Percentiles rank a stretch among this genome's conserved stretches.
Conservation (phyloP, 2,797 vertebrate species). For the Gastrophryne carolinensis region DNA sequence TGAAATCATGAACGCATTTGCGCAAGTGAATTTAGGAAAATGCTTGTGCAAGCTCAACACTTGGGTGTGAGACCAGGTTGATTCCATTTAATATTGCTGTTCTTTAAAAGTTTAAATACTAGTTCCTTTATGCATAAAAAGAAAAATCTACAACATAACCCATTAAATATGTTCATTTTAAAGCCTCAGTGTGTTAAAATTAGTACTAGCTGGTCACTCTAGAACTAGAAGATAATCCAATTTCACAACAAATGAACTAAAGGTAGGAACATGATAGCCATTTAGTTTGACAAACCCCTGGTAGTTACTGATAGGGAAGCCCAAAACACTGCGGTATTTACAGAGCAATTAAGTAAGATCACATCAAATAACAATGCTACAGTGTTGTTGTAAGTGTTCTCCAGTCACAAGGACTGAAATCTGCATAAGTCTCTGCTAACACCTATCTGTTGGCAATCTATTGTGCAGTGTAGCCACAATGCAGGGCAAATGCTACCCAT, state of each 20-base stretch:
- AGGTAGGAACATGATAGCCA: constrained; percentile 60
- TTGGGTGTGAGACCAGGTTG: no score
- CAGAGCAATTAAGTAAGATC: constrained; percentile 23
- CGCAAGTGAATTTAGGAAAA: no score
- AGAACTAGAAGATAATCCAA: constrained; percentile 51
- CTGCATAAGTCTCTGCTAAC: neutral
- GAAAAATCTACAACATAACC: no score
- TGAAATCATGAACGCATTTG: no score
- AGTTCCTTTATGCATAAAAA: no score
- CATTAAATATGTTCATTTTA: neutral
- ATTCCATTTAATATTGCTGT: no score
- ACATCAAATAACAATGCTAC: constrained; percentile 14
- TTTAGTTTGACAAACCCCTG: constrained; percentile 54
- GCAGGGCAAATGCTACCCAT: no score
- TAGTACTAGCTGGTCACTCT: neutral
- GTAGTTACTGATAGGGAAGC: constrained; percentile 62
- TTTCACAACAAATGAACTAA: constrained; percentile 65
- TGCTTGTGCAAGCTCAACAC: no score
- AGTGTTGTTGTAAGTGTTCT: neutral
- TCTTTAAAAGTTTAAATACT: no score
- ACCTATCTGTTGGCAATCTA: no score
- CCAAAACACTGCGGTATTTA: constrained; percentile 62
- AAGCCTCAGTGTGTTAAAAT: neutral
- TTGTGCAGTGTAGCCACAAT: no score
- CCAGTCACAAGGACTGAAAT: neutral